Evolutionary conservation across 2,888 invertebrate species (phyloP), one percentile per base, ranked within the genome.

Genomic region (Eupithecia subumbrata): DNA sequence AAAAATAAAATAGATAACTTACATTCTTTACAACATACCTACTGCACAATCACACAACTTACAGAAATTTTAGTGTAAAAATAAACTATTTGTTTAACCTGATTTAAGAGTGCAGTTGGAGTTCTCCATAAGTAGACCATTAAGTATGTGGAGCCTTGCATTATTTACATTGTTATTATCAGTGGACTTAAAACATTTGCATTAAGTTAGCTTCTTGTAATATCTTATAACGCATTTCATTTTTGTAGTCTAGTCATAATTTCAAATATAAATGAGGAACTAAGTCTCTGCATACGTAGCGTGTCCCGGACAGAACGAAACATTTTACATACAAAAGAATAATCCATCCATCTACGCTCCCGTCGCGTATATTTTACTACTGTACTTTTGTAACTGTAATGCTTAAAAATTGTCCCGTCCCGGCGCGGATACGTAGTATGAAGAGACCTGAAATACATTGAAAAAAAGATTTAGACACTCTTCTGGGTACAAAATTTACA

Each of bases 1-100:
- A 68, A 88, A 85, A 87, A 89, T 93, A 93, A 94, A 94, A 63
- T 91, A 91, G n/a, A 60, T 60, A 60, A 60, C 60, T 60, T 60
- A 89, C 88, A 90, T 88, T 89, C 89, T 90, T 90, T 90, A 92
- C 91, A 90, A 88, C 88, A 90, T 91, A 90, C 84, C 22, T 90
- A 91, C 91, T 91, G 90, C 86, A 88, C 86, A 85, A 84, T 87
- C 86, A 84, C 86, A 83, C 84, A 85, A 86, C 88, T 89, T 89
- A 88, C 86, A 76, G 40, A n/a, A 72, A 64, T 68, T 71, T 74
- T 67, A 34, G 70, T 80, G 79, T 79, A 78, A 79, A 79, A 79
- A 80, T 79, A 76, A 80, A 71, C 69, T 71, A 78, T 56, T 69
- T 77, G 60, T 66, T 40, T 71, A 67, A 75, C 75, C 68, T 69